Conservation (phyloP, 2,797 vertebrate species). For the Euthynnus affinis region DNA sequence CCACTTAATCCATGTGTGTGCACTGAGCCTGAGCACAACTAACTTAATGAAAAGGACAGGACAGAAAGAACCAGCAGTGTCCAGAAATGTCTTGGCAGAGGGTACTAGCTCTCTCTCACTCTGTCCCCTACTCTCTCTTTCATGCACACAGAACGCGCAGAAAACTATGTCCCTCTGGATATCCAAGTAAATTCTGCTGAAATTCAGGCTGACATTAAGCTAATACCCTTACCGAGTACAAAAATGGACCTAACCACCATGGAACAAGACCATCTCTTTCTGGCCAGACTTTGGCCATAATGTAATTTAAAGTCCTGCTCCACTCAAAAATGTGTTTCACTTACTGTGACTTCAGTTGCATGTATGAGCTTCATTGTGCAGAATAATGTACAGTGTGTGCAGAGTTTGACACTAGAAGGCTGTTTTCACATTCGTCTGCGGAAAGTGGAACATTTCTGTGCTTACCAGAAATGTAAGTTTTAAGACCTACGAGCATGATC, state of each 20-base stretch:
- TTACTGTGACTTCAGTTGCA: too few species aligned
- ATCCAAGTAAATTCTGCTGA: slow-evolving; percentile 25
- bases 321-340: too few species aligned
- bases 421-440: too few species aligned
- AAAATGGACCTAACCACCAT: slow-evolving; percentile 10
- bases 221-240: slow-evolving; percentile 17
- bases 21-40: slow-evolving; percentile 48
- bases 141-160: slow-evolving; percentile 16
- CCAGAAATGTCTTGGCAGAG: slow-evolving; percentile 59
- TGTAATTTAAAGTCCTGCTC: too few species aligned
- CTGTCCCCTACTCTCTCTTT: slow-evolving; percentile 30
- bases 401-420: too few species aligned
- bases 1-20: slow-evolving; percentile 65
- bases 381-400: too few species aligned
- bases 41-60: slow-evolving; percentile 61
- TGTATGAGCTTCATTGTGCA: too few species aligned
- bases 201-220: slow-evolving; percentile 45
- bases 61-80: slow-evolving; percentile 50
- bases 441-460: too few species aligned
- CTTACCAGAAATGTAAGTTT: too few species aligned
- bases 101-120: slow-evolving; percentile 17
- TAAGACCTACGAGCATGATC: too few species aligned
- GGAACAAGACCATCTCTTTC: slow-evolving; percentile 14
- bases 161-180: slow-evolving; percentile 28
- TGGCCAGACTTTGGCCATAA: neutral